Evolutionary conservation across 2,888 invertebrate genomes (phyloP).

Genomic region (Branchellion lobata): DNA sequence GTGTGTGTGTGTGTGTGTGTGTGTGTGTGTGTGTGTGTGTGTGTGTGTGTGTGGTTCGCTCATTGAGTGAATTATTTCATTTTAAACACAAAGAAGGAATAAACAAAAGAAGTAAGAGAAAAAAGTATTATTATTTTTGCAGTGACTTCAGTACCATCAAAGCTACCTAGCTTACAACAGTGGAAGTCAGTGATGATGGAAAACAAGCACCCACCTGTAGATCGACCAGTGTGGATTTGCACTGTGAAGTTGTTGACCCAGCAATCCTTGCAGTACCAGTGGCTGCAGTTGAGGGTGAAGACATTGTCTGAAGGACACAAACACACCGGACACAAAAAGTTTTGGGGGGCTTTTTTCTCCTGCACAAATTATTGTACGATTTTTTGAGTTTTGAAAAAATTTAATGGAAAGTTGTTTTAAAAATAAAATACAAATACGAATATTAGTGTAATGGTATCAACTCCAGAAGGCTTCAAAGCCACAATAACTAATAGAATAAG

Average conservation of each 20-base stretch:
- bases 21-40: not conserved
- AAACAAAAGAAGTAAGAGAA: too few relatives aligned
- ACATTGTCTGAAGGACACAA: slow-evolving; percentile 53
- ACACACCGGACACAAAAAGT: slow-evolving; percentile 57
- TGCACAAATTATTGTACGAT: not conserved
- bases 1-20: not conserved
- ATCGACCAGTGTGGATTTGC: slow-evolving; percentile 83
- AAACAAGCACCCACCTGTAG: slow-evolving; percentile 68
- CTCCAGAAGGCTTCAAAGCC: too few relatives aligned
- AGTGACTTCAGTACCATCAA: too few relatives aligned
- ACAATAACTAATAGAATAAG: too few relatives aligned
- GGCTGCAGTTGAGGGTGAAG: slow-evolving; percentile 80
- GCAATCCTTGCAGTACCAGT: slow-evolving; percentile 91
- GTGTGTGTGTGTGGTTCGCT: too few relatives aligned
- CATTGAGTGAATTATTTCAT: not conserved
- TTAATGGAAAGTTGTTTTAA: too few relatives aligned
- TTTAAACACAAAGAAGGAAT: too few relatives aligned
- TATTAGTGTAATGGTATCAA: too few relatives aligned
- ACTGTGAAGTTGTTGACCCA: slow-evolving; percentile 95
- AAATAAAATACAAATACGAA: too few relatives aligned
- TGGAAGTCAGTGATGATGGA: too few relatives aligned
- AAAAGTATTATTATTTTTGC: too few relatives aligned
- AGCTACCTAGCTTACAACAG: too few relatives aligned
- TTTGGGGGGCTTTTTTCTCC: slow-evolving; percentile 31
- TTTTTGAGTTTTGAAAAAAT: not conserved